A percentile compares a stretch with the other conserved stretches of the same genome.
Evolutionary conservation across 92 coral and sea anemone species (phyloP).

Genomic region (Scolanthus callimorphus): DNA sequence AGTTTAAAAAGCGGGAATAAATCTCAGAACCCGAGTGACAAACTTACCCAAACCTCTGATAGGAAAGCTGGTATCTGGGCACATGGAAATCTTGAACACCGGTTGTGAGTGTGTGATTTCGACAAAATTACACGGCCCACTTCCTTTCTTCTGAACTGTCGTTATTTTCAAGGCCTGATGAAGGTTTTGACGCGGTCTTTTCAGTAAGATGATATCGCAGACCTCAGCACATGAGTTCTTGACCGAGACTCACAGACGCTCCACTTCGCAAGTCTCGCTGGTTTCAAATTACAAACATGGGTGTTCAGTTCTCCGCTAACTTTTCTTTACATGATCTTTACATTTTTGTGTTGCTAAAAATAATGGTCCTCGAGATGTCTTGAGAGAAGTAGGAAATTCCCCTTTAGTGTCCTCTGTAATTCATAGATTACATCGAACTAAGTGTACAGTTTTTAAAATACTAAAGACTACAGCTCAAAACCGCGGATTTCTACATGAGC

Average conservation of each 20-base stretch:
- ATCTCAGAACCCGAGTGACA: conserved; percentile 10
- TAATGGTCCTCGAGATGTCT: conserved; percentile 23
- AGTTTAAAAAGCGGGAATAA: conserved; percentile 38
- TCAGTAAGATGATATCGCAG: conserved; percentile 39
- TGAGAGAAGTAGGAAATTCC: neutral
- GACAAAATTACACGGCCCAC: conserved; percentile 13
- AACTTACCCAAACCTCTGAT: conserved; percentile 39
- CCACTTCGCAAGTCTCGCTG: conserved; percentile 30
- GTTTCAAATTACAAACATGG: conserved; percentile 65
- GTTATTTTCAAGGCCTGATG: conserved; percentile 24
- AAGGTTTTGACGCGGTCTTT: conserved; percentile 44
- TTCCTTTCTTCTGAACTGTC: conserved; percentile 21
- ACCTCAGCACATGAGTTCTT: conserved; percentile 38
- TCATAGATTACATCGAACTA: neutral
- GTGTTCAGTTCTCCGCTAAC: conserved; percentile 48
- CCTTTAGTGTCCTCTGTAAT: neutral
- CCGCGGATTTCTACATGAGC: conserved; percentile 6
- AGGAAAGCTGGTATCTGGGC: conserved; percentile 30
- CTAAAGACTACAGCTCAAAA: neutral
- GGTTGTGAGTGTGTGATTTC: conserved; percentile 19
- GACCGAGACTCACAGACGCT: conserved; percentile 47
- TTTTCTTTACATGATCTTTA: conserved; percentile 24
- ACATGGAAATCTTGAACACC: conserved; percentile 10
- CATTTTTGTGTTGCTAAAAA: conserved; percentile 38
- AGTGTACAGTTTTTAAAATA: neutral